phyloP scores from a whole-genome alignment of 2,797 vertebrate genomes.

The Choloepus didactylus region DNA sequence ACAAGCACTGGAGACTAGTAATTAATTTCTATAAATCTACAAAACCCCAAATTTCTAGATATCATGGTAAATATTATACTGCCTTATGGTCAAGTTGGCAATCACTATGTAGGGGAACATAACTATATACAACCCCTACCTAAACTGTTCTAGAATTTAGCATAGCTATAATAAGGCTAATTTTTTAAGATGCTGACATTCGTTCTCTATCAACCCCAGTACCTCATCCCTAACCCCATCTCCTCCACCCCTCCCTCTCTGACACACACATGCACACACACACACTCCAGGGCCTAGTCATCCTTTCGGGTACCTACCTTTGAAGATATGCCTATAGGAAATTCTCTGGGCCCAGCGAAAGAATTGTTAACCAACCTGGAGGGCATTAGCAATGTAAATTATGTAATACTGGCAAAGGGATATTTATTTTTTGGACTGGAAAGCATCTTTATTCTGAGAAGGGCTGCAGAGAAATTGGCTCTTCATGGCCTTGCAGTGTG shows the following conservation, averaged over 20 bases:
- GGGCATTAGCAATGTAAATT: neutral
- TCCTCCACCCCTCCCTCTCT: no score
- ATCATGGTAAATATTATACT: slow-evolving; percentile 57
- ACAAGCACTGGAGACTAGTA: slow-evolving; percentile 34
- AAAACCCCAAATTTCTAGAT: slow-evolving; percentile 62
- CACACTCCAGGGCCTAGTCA: neutral
- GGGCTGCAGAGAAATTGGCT: neutral
- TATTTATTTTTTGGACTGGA: slow-evolving; percentile 34
- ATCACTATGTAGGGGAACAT: slow-evolving; percentile 31
- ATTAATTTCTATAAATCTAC: slow-evolving; percentile 68
- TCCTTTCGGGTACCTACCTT: neutral
- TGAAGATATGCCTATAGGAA: neutral
- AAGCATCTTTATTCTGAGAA: neutral
- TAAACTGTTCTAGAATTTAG: slow-evolving; percentile 42
- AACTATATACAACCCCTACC: slow-evolving; percentile 48
- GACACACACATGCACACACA: neutral
- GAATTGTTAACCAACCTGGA: neutral
- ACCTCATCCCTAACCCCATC: neutral
- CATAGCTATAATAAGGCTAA: slow-evolving; percentile 52
- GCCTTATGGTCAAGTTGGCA: slow-evolving; percentile 36
- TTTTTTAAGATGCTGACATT: neutral
- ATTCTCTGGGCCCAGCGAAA: neutral
- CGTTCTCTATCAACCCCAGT: neutral
- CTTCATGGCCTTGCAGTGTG: neutral
- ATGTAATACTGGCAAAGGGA: neutral